These are phyloP conservation scores for Gavialis gangeticus DNA, from an alignment of 2,113 vertebrate species.

Conservation along the genomic window DNA sequence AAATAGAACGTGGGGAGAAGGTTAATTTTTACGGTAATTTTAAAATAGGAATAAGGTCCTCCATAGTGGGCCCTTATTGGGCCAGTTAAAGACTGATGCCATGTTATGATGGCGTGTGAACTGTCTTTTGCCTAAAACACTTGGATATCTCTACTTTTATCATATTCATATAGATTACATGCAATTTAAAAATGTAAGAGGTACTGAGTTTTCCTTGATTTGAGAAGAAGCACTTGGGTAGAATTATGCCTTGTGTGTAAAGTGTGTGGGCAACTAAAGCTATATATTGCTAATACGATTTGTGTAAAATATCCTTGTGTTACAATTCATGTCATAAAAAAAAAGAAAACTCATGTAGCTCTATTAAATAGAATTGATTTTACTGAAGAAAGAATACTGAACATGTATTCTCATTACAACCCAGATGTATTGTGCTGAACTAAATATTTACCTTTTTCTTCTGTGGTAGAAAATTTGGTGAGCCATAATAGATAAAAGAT, in stretches of 20 bases:
- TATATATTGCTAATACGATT: not conserved
- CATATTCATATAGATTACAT: not conserved
- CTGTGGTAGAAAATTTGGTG: not conserved
- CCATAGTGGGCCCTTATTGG: not conserved
- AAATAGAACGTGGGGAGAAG: not conserved
- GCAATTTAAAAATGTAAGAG: not conserved
- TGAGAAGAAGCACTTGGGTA: not conserved
- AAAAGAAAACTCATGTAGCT: not conserved
- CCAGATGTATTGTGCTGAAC: not conserved
- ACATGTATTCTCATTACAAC: not conserved
- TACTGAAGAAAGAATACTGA: not conserved
- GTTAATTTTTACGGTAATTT: not conserved
- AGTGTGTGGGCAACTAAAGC: not conserved
- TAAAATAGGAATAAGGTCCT: not conserved
- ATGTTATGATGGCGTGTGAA: not conserved
- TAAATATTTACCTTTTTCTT: not conserved
- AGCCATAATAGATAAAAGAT: not conserved
- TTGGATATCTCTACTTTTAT: not conserved
- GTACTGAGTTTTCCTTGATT: not conserved
- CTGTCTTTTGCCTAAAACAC: not conserved
- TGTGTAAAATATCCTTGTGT: not conserved
- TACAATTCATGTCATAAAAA: not conserved
- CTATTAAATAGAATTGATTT: not conserved
- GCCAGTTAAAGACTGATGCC: not conserved
- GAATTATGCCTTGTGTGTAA: not conserved